Evolutionary conservation across 2,888 invertebrate genomes (phyloP).

Genomic region (Chouioia cunea): DNA sequence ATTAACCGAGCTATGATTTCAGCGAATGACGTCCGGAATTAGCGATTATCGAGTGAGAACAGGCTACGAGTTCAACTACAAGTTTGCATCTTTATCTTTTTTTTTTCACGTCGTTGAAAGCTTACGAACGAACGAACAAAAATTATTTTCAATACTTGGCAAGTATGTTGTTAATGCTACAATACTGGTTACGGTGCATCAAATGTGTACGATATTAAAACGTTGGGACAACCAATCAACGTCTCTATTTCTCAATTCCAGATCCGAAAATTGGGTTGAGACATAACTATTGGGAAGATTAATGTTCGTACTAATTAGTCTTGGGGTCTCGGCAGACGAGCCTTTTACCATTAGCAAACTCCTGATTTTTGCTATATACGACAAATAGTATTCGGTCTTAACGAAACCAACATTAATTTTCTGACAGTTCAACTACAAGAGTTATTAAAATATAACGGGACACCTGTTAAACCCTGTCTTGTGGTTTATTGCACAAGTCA

Average conservation of each 20-base stretch:
- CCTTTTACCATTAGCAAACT: constrained; percentile 59
- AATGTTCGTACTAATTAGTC: constrained; percentile 66
- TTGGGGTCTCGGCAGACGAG: constrained; percentile 57
- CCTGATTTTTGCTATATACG: constrained; percentile 61
- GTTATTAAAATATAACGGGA: background rate
- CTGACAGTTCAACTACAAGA: constrained; percentile 17
- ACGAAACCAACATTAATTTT: constrained; percentile 46
- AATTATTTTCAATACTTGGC: too few relatives aligned
- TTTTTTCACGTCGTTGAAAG: too few relatives aligned
- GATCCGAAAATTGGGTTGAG: constrained; percentile 65
- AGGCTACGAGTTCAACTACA: too few relatives aligned
- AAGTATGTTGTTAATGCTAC: too few relatives aligned
- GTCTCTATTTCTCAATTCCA: constrained; percentile 54
- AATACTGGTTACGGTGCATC: background rate
- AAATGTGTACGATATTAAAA: constrained; percentile 35
- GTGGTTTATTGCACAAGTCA: constrained; percentile 2
- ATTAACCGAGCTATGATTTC: constrained; percentile 44
- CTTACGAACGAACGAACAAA: too few relatives aligned
- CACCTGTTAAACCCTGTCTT: background rate
- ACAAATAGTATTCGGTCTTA: constrained; percentile 50
- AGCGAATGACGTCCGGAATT: background rate
- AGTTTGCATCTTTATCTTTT: too few relatives aligned
- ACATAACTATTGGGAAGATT: constrained; percentile 63
- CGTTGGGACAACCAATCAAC: constrained; percentile 61
- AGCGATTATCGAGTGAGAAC: too few relatives aligned